Evolutionary conservation across 2,888 invertebrate genomes (phyloP).

Genomic region (Aspidapion aeneum): DNA sequence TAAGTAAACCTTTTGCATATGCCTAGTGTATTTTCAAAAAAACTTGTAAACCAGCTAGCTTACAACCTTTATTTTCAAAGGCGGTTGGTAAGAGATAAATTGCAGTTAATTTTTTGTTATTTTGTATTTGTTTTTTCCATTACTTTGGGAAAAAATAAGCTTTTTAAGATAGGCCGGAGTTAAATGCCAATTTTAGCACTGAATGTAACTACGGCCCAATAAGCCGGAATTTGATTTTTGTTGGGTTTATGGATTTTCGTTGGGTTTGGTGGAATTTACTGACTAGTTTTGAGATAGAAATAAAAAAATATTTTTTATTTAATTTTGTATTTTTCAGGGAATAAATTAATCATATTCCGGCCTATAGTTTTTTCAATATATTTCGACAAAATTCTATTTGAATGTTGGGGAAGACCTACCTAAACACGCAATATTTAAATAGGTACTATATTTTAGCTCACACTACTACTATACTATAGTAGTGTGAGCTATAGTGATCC

Average conservation of each 20-base stretch:
- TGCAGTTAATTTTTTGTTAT: background rate
- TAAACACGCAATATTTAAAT: background rate
- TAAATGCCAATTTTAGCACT: background rate
- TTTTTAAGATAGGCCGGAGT: conserved; percentile 2
- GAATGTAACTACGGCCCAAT: background rate
- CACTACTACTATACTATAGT: too few species aligned
- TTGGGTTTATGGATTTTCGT: background rate
- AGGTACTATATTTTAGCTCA: background rate
- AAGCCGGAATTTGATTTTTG: background rate
- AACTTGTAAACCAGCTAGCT: background rate
- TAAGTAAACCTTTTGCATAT: background rate
- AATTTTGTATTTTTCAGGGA: background rate
- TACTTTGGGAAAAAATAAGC: background rate
- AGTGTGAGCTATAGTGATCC: too few species aligned
- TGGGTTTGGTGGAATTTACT: background rate
- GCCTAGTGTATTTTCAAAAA: background rate
- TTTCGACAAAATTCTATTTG: background rate
- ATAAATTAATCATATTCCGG: background rate
- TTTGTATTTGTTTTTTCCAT: background rate
- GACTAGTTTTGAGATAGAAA: background rate
- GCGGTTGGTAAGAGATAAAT: background rate
- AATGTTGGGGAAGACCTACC: background rate
- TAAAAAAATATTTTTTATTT: background rate
- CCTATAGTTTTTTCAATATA: background rate
- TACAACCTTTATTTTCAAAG: background rate